A percentile compares a stretch with the other conserved stretches of the same genome.
Conservation (phyloP, 2,797 vertebrate species). For the Eidolon dupreanum region DNA sequence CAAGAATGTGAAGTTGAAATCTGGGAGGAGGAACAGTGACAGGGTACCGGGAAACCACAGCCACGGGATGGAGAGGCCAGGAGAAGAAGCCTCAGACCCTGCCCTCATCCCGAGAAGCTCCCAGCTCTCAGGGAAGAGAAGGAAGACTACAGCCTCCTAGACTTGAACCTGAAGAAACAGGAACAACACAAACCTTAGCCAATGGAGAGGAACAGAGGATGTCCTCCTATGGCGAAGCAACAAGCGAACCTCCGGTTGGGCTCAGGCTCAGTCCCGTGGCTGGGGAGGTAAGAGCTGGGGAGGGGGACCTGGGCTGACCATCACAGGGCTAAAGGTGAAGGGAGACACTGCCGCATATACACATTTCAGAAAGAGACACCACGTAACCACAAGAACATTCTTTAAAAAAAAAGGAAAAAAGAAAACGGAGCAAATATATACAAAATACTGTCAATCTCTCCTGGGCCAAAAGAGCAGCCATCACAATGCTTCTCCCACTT, state of each 20-base stretch:
- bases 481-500: background rate
- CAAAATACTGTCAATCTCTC: conserved; percentile 48
- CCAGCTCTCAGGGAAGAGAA: background rate
- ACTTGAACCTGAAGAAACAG: background rate
- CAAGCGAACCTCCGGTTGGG: too few species aligned
- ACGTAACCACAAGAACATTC: background rate
- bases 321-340: background rate
- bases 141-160: background rate
- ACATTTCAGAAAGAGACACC: background rate
- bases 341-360: background rate
- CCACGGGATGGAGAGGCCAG: background rate
- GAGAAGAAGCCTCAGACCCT: background rate
- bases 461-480: background rate
- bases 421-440: conserved; percentile 48
- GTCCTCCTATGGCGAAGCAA: background rate
- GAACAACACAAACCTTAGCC: background rate
- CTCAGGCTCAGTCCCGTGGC: background rate
- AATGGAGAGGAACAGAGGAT: fast-evolving
- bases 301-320: fast-evolving
- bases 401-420: background rate
- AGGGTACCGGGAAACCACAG: background rate
- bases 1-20: background rate
- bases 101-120: fast-evolving
- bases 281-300: background rate
- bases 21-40: background rate